These are phyloP conservation scores for Dendrolimus houi DNA, from an alignment of 2,888 invertebrate species.

Conservation along the genomic window DNA sequence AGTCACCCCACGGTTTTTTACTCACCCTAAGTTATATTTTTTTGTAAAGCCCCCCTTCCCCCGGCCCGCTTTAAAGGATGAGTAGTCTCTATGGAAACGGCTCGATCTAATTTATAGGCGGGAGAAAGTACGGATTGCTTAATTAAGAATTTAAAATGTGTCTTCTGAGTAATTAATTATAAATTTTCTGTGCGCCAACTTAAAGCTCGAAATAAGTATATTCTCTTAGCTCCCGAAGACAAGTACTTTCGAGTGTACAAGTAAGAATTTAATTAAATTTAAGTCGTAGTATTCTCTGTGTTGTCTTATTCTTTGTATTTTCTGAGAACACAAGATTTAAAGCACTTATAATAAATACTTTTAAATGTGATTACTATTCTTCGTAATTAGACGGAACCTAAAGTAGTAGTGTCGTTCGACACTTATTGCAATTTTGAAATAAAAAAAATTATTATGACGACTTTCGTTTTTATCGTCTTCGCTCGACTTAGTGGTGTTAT, in stretches of 20 bases:
- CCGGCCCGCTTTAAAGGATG: slow-evolving; percentile 75
- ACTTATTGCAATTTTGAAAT: background rate
- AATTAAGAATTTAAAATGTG: slow-evolving; percentile 76
- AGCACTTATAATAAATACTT: background rate
- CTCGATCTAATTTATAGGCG: slow-evolving; percentile 76
- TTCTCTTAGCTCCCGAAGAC: slow-evolving; percentile 31
- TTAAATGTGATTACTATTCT: background rate
- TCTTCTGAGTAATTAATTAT: slow-evolving; percentile 71
- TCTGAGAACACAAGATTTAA: background rate
- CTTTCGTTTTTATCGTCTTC: background rate
- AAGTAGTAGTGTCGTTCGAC: too few relatives aligned
- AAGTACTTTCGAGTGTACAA: slow-evolving; percentile 23
- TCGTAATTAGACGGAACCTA: background rate
- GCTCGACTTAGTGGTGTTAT: background rate
- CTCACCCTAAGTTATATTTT: slow-evolving; percentile 78
- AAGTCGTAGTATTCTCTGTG: background rate
- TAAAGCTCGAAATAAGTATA: slow-evolving; percentile 36
- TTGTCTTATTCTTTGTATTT: background rate
- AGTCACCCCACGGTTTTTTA: slow-evolving; percentile 78
- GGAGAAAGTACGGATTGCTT: slow-evolving; percentile 75
- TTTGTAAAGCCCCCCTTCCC: slow-evolving; percentile 66
- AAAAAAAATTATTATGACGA: background rate
- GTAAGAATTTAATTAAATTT: slow-evolving; percentile 52
- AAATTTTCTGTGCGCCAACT: slow-evolving; percentile 52
- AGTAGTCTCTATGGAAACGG: slow-evolving; percentile 77